Conservation (phyloP, 2,113 vertebrate genomes). For the Lanius ludovicianus region DNA sequence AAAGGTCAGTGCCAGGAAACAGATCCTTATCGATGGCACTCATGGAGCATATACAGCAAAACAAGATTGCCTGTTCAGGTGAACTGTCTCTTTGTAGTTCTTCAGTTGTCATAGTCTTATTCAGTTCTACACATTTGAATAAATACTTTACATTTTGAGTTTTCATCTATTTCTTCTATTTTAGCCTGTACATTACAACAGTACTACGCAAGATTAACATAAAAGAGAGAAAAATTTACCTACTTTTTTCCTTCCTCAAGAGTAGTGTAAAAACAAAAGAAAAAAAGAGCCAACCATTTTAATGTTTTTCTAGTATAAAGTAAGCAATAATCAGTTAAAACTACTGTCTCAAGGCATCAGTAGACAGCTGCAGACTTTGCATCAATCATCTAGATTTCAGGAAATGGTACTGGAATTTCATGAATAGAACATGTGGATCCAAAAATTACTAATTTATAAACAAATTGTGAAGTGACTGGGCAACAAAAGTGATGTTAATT, state of each 20-base stretch:
- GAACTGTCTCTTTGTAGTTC: background rate
- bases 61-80: background rate
- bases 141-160: background rate
- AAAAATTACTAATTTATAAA: background rate
- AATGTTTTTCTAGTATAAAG: background rate
- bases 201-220: accelerated
- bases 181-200: background rate
- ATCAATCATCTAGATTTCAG: background rate
- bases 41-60: background rate
- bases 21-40: background rate
- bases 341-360: background rate
- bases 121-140: background rate
- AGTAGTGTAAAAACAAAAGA: accelerated
- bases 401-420: background rate
- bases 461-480: background rate
- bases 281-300: background rate
- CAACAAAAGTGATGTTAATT: background rate
- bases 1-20: slow-evolving; percentile 27
- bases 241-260: background rate
- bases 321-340: background rate
- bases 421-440: background rate
- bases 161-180: background rate
- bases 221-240: background rate
- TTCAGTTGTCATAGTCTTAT: background rate
- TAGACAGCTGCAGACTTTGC: background rate